Evolutionary conservation across 37 sponge, comb jelly and placozoan genomes (phyloP).

Genomic region (Beroe forskalii): DNA sequence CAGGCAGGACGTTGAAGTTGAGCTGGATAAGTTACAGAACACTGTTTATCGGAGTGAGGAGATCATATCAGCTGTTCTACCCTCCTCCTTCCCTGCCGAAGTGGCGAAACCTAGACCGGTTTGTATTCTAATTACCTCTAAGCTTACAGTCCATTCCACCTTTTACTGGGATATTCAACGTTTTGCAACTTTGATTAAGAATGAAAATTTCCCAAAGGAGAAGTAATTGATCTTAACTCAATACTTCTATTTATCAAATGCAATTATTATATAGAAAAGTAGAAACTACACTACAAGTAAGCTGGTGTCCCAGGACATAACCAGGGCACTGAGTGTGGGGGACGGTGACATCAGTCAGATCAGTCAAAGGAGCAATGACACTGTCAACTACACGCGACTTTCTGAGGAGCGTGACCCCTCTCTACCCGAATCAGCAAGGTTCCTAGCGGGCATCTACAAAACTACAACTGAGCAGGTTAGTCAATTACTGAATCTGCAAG

Average conservation of each 20-base stretch:
- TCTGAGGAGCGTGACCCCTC: background rate
- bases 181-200: too few species aligned
- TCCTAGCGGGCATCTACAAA: constrained; percentile 12
- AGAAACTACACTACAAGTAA: too few species aligned
- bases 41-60: background rate
- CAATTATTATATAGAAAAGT: too few species aligned
- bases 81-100: too few species aligned
- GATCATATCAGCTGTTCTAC: constrained; percentile 12
- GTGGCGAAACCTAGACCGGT: too few species aligned
- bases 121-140: too few species aligned
- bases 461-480: constrained; percentile 36
- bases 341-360: background rate
- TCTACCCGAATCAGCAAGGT: background rate
- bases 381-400: background rate
- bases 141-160: too few species aligned
- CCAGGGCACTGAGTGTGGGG: background rate
- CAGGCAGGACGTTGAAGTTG: constrained; percentile 21
- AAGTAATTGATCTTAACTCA: too few species aligned
- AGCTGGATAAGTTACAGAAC: background rate
- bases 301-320: background rate
- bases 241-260: too few species aligned
- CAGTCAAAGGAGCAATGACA: background rate
- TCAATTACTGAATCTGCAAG: too few species aligned
- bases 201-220: too few species aligned
- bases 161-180: too few species aligned